phyloP scores from a whole-genome alignment of 2,888 invertebrate species.

The Eudasyphora cyanicolor region DNA sequence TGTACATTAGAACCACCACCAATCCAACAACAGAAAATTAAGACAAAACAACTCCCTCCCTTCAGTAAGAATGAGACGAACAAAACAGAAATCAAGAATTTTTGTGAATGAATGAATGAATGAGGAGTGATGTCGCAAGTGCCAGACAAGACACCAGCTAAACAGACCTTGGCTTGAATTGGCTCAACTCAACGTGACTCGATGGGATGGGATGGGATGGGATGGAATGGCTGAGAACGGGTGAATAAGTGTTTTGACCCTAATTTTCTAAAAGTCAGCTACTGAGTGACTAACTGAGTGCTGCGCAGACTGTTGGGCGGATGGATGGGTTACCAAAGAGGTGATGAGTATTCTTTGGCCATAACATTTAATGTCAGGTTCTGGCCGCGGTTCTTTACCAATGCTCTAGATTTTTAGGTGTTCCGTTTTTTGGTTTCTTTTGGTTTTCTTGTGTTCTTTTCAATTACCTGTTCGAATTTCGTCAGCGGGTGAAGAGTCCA shows the following conservation, averaged over 20 bases:
- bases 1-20: not conserved
- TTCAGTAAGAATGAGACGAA: not conserved
- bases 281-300: slow-evolving; percentile 3
- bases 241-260: slow-evolving; percentile 53
- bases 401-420: slow-evolving; percentile 22
- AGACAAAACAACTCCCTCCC: too few species aligned
- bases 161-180: not conserved
- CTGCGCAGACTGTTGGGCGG: too few species aligned
- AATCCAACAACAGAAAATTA: not conserved
- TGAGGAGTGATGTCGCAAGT: slow-evolving; percentile 20
- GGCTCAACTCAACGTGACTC: too few species aligned
- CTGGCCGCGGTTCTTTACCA: slow-evolving; percentile 37
- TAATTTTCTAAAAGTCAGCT: slow-evolving; percentile 39
- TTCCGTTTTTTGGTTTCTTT: slow-evolving; percentile 6
- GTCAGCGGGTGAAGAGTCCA: too few species aligned
- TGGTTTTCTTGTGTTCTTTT: not conserved
- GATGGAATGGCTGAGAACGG: not conserved
- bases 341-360: slow-evolving; percentile 30
- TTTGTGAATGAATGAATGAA: slow-evolving; percentile 46
- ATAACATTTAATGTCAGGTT: slow-evolving; percentile 53
- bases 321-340: too few species aligned
- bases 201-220: too few species aligned
- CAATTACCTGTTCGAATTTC: not conserved
- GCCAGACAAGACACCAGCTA: not conserved
- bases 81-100: slow-evolving; percentile 10